phyloP scores from a whole-genome alignment of 2,113 vertebrate genomes.

The Paralichthys olivaceus region DNA sequence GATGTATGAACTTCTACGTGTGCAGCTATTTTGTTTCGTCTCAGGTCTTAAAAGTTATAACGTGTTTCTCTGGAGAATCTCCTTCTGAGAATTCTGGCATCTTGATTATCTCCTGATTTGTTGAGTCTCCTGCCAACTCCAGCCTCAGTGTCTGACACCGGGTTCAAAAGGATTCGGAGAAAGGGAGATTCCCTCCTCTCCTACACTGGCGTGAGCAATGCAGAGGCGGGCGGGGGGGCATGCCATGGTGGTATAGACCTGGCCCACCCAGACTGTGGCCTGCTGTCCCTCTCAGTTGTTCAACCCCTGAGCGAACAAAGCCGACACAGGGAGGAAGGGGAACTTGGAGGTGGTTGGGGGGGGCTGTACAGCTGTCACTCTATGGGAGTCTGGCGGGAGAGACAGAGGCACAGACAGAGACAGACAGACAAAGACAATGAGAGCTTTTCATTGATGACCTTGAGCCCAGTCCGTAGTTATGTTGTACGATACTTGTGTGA shows the following conservation, averaged over 20 bases:
- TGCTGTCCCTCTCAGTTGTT: slow-evolving; percentile 76
- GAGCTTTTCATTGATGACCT: slow-evolving; percentile 21
- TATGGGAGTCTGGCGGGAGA: slow-evolving; percentile 60
- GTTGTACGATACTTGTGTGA: too few species aligned
- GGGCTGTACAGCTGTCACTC: slow-evolving; percentile 80
- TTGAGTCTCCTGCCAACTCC: slow-evolving; percentile 32
- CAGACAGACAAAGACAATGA: slow-evolving; percentile 7
- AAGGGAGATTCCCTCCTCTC: slow-evolving; percentile 39
- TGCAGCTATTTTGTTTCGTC: slow-evolving; percentile 5
- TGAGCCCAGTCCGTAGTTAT: neutral
- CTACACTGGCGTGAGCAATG: slow-evolving; percentile 58
- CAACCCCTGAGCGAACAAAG: slow-evolving; percentile 76
- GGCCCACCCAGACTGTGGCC: slow-evolving; percentile 82
- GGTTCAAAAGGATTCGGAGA: slow-evolving; percentile 54
- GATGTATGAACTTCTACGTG: slow-evolving; percentile 35
- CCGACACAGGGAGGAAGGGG: slow-evolving; percentile 53
- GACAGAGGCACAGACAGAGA: neutral
- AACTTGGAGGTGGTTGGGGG: neutral
- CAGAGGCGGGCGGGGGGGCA: slow-evolving; percentile 44
- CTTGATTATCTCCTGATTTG: slow-evolving; percentile 39
- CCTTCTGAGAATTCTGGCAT: neutral
- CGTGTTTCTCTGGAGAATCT: neutral
- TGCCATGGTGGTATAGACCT: slow-evolving; percentile 47
- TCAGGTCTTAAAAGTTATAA: neutral
- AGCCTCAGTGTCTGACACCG: slow-evolving; percentile 49